Base-by-base conservation (phyloP, 2,888 invertebrate genomes). In the Parnassius glacialis region DNA sequence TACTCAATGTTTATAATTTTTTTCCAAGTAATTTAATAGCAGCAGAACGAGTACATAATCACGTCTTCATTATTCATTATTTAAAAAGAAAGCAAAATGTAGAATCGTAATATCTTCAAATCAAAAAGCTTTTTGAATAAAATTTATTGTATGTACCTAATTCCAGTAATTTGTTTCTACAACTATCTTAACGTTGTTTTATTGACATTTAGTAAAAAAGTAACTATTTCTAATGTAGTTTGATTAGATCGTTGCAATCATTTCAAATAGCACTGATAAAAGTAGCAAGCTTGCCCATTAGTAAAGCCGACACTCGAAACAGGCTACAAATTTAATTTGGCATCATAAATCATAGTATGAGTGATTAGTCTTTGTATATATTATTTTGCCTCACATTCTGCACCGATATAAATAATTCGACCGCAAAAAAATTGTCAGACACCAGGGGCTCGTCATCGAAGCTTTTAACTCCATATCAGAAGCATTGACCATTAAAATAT, bases 311-410 rank as follows among this genome's bases (percentile, higher is more conserved):
- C 20, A 7, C 9, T 51, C 51, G n/a, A 20, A n/a, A 13, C 42
- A 10, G 13, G 55, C 70, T 73, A 69, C 13, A 10, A 64, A 63
- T 74, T 77, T 70, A 64, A 69, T 75, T 81, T 72, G 72, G 80
- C 75, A 74, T 72, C 78, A 78, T 79, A 68, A 67, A 69, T 76
- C 78, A 76, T 66, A 65, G 59, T 13, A 52, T 20, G 62, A 55
- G 64, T 68, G 60, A 57, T 64, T 62, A 65, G 72, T 68, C 65
- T 52, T 63, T 72, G 66, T 73, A 65, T 72, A 72, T 78, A 75
- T 83, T 80, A 67, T 72, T 79, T 88, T 88, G 88, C 87, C 69
- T 79, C 76, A 84, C 81, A 83, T 78, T 67, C 67, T 79, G 87
- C 88, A 87, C 87, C 68, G 61, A 64, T 65, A 72, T 68, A 65